phyloP scores from a whole-genome alignment of 2,797 vertebrate genomes.

The Aselliscus stoliczkanus region DNA sequence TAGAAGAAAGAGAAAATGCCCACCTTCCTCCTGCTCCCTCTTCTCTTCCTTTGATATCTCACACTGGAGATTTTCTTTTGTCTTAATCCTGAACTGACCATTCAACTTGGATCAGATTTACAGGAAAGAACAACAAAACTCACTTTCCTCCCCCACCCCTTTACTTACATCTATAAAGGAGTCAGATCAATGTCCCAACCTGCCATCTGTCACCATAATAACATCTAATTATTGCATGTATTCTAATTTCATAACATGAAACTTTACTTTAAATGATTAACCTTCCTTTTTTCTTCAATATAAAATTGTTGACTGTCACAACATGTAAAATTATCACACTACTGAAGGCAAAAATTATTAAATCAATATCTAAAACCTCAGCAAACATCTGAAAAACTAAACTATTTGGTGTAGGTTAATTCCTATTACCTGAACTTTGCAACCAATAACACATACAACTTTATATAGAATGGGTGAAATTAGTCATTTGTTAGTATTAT shows the following conservation, averaged over 20 bases:
- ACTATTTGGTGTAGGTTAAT: neutral
- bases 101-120: neutral
- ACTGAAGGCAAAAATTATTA: neutral
- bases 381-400: conserved; percentile 1
- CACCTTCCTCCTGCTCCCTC: neutral
- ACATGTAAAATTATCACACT: neutral
- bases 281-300: neutral
- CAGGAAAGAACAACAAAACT: neutral
- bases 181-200: neutral
- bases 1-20: neutral
- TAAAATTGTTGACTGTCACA: neutral
- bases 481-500: neutral
- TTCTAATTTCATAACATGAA: neutral
- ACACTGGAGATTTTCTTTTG: neutral
- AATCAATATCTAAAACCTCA: neutral
- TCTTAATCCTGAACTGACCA: neutral
- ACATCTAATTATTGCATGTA: neutral
- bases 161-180: neutral
- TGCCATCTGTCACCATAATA: neutral
- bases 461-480: neutral
- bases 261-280: neutral
- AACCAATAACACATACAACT: conserved; percentile 1
- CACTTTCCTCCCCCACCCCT: neutral
- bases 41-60: neutral
- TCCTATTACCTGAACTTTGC: neutral